These are phyloP conservation scores for Pristionchus entomophagus DNA, from an alignment of 2,888 invertebrate genomes.

Conservation along the genomic window DNA sequence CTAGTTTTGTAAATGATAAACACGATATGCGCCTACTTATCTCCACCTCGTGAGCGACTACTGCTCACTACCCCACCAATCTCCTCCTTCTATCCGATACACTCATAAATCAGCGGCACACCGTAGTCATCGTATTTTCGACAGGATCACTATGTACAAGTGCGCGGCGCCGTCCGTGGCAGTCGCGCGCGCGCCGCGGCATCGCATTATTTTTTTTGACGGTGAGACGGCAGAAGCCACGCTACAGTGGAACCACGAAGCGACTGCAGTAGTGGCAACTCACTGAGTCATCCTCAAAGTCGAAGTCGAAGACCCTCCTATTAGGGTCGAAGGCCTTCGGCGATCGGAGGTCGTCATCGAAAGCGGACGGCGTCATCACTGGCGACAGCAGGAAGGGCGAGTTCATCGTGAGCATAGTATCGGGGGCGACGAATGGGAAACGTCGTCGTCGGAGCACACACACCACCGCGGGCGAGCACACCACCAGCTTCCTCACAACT, in stretches of 20 bases:
- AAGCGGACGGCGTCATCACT: slow-evolving; percentile 17
- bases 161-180: not conserved
- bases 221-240: not conserved
- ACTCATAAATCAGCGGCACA: slow-evolving; percentile 15
- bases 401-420: slow-evolving; percentile 20
- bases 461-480: not conserved
- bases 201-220: too few species aligned
- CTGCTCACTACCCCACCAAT: not conserved
- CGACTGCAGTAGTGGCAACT: not conserved
- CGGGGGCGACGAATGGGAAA: slow-evolving; percentile 20
- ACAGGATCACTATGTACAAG: not conserved
- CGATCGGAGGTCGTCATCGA: slow-evolving; percentile 26
- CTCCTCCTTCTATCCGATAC: not conserved
- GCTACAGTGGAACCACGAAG: not conserved
- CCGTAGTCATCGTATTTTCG: not conserved
- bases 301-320: slow-evolving; percentile 8
- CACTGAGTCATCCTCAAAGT: slow-evolving; percentile 24
- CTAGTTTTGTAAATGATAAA: too few species aligned
- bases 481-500: slow-evolving; percentile 39
- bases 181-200: too few species aligned
- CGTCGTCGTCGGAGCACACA: not conserved
- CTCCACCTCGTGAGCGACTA: slow-evolving; percentile 7
- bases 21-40: too few species aligned
- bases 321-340: slow-evolving; percentile 8
- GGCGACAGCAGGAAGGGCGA: slow-evolving; percentile 27